Percentiles rank a stretch among this genome's conserved stretches.
These are phyloP conservation scores for Pseudorectes ferrugineus DNA, from an alignment of 2,113 vertebrate genomes.

Conservation along the genomic window DNA sequence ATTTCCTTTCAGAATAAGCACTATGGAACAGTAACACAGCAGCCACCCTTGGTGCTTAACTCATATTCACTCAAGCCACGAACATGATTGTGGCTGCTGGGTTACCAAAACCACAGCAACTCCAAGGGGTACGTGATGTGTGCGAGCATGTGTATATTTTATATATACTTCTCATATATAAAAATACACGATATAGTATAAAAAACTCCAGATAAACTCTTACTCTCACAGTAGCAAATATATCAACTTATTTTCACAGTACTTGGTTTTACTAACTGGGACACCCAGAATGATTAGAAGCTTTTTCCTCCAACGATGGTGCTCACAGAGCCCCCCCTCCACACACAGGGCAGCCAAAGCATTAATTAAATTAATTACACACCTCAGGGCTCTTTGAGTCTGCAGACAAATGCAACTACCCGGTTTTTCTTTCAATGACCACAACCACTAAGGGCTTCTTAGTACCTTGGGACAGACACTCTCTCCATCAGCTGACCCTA, in stretches of 20 bases:
- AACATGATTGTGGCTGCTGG: slow-evolving; percentile 44
- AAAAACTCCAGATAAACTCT: slow-evolving; percentile 68
- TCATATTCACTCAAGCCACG: background rate
- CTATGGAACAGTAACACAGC: background rate
- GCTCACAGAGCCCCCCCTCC: background rate
- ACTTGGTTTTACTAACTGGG: slow-evolving; percentile 36
- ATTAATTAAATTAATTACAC: background rate
- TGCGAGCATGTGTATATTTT: slow-evolving; percentile 31
- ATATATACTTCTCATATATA: slow-evolving; percentile 57
- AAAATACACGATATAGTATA: slow-evolving; percentile 63
- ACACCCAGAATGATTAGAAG: background rate
- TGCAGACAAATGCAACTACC: background rate
- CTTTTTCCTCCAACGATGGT: background rate
- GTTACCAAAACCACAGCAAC: slow-evolving; percentile 25
- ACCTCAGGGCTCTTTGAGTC: background rate
- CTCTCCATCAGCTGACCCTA: background rate
- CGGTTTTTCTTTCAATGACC: fast-evolving
- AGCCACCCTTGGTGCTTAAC: background rate
- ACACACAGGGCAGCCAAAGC: background rate
- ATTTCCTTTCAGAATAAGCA: slow-evolving; percentile 3
- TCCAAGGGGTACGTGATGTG: slow-evolving; percentile 25
- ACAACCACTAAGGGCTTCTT: background rate
- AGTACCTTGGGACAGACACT: background rate
- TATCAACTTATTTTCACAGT: slow-evolving; percentile 72
- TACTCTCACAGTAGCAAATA: slow-evolving; percentile 74